Conservation (phyloP, 2,797 vertebrate species). For the Galagoides demidoff region DNA sequence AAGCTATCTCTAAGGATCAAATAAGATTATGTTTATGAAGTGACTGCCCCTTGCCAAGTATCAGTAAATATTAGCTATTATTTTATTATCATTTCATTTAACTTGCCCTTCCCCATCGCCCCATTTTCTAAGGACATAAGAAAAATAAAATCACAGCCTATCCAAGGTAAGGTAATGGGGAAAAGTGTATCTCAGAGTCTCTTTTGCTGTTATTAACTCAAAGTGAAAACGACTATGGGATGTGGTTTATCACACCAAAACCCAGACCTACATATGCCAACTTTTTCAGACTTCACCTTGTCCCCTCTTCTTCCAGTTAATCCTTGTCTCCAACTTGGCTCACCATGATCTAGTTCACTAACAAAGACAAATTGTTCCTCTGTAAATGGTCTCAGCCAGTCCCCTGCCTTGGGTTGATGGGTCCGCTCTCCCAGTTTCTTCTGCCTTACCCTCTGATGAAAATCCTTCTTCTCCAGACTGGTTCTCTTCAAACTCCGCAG, state of each 20-base stretch:
- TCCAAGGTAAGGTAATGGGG: neutral
- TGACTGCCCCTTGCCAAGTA: neutral
- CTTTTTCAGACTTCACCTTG: neutral
- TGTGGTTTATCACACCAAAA: neutral
- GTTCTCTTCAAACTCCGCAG: neutral
- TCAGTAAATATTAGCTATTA: slow-evolving; percentile 23
- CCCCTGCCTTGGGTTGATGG: neutral
- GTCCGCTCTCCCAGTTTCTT: neutral
- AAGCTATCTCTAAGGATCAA: neutral
- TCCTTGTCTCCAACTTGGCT: neutral
- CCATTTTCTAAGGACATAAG: neutral
- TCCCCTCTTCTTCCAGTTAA: neutral
- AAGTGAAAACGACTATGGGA: neutral
- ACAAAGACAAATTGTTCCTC: neutral
- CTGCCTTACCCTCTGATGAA: neutral
- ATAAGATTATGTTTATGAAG: neutral
- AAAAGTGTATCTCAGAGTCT: neutral
- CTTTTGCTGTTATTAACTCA: neutral
- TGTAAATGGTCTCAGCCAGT: neutral
- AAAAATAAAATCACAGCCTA: slow-evolving; percentile 8
- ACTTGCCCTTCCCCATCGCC: neutral
- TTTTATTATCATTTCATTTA: slow-evolving; percentile 12
- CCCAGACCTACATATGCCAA: neutral
- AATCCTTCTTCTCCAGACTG: neutral
- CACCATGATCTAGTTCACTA: neutral